A percentile compares a stretch with the other conserved stretches of the same genome.
Conservation (phyloP, 2,113 vertebrate genomes). For the Saguinus midas region DNA sequence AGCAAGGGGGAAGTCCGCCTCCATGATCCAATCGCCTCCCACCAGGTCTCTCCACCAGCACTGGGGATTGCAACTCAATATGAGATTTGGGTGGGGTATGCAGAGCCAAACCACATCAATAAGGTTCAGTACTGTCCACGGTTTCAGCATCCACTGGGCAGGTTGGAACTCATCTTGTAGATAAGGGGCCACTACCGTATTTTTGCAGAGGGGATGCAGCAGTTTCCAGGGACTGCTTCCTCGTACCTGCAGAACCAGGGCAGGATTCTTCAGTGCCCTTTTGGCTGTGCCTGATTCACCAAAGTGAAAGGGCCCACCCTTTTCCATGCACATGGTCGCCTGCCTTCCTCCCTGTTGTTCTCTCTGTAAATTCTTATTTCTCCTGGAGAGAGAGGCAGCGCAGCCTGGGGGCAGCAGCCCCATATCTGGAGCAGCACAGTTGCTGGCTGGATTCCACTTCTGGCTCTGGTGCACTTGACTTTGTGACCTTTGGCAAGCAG, state of each 20-base stretch:
- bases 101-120: too few relatives aligned
- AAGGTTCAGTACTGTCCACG: too few relatives aligned
- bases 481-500: neutral
- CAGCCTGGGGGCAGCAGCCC: too few relatives aligned
- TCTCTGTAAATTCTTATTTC: neutral
- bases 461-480: neutral
- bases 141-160: neutral
- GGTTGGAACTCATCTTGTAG: neutral
- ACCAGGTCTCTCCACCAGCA: too few relatives aligned
- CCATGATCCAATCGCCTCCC: too few relatives aligned
- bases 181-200: neutral
- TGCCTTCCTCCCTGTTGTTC: neutral
- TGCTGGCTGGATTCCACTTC: neutral
- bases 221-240: neutral
- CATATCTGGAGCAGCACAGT: neutral
- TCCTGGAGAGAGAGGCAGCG: neutral
- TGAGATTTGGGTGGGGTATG: too few relatives aligned
- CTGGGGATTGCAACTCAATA: too few relatives aligned
- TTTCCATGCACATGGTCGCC: neutral
- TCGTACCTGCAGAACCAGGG: rapidly evolving
- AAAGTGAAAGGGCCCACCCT: neutral
- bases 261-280: neutral
- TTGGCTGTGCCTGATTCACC: neutral
- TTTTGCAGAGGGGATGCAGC: rapidly evolving
- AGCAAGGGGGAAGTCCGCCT: too few relatives aligned